Percentiles rank a stretch among this genome's conserved stretches.
Conservation (phyloP, 2,113 vertebrate genomes). For the Salvelinus namaycush region DNA sequence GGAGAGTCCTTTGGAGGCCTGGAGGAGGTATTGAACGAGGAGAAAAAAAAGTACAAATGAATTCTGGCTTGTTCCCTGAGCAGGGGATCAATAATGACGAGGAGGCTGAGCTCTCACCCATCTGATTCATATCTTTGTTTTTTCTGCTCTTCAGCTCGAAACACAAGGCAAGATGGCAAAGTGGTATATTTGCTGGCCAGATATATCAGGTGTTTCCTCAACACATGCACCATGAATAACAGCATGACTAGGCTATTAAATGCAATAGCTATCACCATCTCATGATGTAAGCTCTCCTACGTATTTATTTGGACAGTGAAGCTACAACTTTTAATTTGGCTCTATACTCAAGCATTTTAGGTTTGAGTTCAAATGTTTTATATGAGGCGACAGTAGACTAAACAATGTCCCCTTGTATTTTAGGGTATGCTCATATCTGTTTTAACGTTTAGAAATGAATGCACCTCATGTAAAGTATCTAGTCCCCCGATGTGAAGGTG, state of each 20-base stretch:
- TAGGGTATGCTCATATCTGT: too few relatives aligned
- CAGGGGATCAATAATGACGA: slow-evolving; percentile 70
- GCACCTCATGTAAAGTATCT: too few relatives aligned
- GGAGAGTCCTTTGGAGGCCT: slow-evolving; percentile 63
- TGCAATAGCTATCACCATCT: slow-evolving; percentile 37
- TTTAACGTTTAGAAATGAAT: too few relatives aligned
- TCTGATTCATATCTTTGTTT: slow-evolving; percentile 71
- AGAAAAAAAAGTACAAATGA: slow-evolving; percentile 64
- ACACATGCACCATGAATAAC: slow-evolving; percentile 18
- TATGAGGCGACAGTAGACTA: too few relatives aligned
- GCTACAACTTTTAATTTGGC: too few relatives aligned
- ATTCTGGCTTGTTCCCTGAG: slow-evolving; percentile 69
- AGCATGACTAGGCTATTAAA: slow-evolving; percentile 38
- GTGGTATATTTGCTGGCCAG: slow-evolving; percentile 19
- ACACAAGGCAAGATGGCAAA: slow-evolving; percentile 29
- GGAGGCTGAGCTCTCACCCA: slow-evolving; percentile 65
- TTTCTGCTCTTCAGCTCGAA: slow-evolving; percentile 28
- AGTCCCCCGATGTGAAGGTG: too few relatives aligned
- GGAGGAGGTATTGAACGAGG: slow-evolving; percentile 68
- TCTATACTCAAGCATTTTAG: too few relatives aligned
- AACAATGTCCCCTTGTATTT: too few relatives aligned
- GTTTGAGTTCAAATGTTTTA: too few relatives aligned
- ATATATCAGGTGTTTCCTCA: slow-evolving; percentile 39
- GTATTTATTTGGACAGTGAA: too few relatives aligned
- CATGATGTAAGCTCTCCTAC: slow-evolving; percentile 3